Percentiles rank a stretch among this genome's conserved stretches.
These are phyloP conservation scores for Eupeodes latifasciatus DNA, from an alignment of 2,888 invertebrate genomes.

Conservation along the genomic window DNA sequence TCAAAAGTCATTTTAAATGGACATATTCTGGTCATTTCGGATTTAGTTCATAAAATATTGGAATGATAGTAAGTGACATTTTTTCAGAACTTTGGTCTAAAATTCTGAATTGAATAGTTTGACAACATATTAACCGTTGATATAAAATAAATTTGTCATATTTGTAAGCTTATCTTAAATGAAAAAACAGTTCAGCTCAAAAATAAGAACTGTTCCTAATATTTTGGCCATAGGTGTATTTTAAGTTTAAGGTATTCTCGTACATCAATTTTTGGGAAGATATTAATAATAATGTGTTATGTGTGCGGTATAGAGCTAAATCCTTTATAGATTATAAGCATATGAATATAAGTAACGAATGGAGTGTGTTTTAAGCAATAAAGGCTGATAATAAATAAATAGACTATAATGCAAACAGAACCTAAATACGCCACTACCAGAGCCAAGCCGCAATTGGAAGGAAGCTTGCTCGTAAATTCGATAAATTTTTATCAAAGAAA, in stretches of 20 bases:
- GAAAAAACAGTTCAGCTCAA: too few relatives aligned
- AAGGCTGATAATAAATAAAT: slow-evolving; percentile 32
- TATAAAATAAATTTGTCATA: too few relatives aligned
- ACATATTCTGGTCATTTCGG: too few relatives aligned
- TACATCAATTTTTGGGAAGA: slow-evolving; percentile 63
- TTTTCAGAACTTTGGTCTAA: too few relatives aligned
- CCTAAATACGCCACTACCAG: neutral
- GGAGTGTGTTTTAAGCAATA: slow-evolving; percentile 37
- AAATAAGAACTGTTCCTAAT: too few relatives aligned
- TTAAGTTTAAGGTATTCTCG: slow-evolving; percentile 5
- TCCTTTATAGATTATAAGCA: neutral
- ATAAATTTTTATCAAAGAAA: slow-evolving; percentile 43
- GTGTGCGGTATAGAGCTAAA: slow-evolving; percentile 18
- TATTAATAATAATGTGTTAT: slow-evolving; percentile 63
- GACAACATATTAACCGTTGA: too few relatives aligned
- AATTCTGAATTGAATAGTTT: too few relatives aligned
- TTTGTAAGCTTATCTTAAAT: too few relatives aligned
- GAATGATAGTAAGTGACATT: too few relatives aligned
- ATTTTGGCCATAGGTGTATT: too few relatives aligned
- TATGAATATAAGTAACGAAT: neutral
- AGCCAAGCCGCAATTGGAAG: slow-evolving; percentile 19
- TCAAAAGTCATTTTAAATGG: too few relatives aligned
- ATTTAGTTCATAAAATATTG: too few relatives aligned
- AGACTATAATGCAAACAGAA: neutral
- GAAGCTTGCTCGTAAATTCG: slow-evolving; percentile 48